Evolutionary conservation across 1,140 invertebrate genomes (phyloP).

Genomic region (Protaetia brevitarsis): DNA sequence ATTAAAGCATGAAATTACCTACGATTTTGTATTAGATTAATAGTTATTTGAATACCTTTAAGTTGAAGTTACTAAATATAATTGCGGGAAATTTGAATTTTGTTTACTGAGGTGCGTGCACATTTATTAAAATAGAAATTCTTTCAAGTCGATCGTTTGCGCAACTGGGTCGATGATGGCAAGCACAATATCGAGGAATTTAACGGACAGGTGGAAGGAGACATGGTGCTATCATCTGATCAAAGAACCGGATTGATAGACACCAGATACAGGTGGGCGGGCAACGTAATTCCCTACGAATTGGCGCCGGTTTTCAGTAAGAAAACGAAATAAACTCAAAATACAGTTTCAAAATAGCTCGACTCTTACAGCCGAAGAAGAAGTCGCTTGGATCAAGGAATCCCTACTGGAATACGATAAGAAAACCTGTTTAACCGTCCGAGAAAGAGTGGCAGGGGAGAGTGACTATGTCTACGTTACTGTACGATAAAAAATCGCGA

Average conservation of each 20-base stretch:
- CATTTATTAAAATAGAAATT: not conserved
- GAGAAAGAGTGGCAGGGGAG: slow-evolving; percentile 4
- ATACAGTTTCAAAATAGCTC: too few species aligned
- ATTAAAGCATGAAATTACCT: too few species aligned
- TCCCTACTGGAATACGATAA: slow-evolving; percentile 5
- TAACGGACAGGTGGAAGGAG: slow-evolving; percentile 53
- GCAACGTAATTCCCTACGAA: slow-evolving; percentile 46
- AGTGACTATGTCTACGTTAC: slow-evolving; percentile 24
- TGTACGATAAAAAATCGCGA: not conserved
- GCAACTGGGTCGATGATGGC: slow-evolving; percentile 25
- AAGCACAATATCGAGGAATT: slow-evolving; percentile 41
- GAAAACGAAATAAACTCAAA: too few species aligned
- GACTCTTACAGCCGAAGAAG: slow-evolving; percentile 5
- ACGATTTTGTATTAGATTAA: too few species aligned
- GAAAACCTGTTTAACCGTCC: slow-evolving; percentile 5
- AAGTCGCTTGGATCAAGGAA: not conserved
- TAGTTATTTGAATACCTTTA: too few species aligned
- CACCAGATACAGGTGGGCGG: slow-evolving; percentile 43
- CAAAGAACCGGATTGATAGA: slow-evolving; percentile 50
- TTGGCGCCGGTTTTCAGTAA: slow-evolving; percentile 30
- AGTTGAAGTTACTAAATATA: too few species aligned
- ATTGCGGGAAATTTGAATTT: too few species aligned
- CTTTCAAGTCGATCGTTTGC: slow-evolving; percentile 19
- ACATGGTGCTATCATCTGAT: slow-evolving; percentile 50
- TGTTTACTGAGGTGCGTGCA: not conserved